Evolutionary conservation across 2,797 vertebrate genomes (phyloP).

Genomic region (Pristis pectinata): DNA sequence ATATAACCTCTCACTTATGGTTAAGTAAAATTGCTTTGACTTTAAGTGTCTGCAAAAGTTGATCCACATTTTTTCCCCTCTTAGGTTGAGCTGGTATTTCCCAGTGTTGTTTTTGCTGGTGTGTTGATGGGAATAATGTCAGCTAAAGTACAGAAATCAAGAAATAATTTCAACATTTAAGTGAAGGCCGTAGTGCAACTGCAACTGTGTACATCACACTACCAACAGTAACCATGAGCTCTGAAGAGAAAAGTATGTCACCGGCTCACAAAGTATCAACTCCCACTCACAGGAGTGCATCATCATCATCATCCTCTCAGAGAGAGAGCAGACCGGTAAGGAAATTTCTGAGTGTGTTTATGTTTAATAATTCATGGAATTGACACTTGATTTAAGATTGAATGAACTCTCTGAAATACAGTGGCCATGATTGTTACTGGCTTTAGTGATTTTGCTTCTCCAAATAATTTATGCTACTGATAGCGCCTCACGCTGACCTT

Average conservation of each 20-base stretch:
- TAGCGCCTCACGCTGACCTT: neutral
- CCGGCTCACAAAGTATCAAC: constrained; percentile 78
- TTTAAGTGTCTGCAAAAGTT: neutral
- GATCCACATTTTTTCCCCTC: neutral
- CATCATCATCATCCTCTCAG: constrained; percentile 84
- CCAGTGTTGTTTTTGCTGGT: neutral
- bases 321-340: constrained; percentile 92
- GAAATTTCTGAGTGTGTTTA: neutral
- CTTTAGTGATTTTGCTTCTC: neutral
- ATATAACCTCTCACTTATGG: neutral
- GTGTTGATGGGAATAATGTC: constrained; percentile 27
- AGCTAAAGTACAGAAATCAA: neutral
- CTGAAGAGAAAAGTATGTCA: constrained; percentile 78
- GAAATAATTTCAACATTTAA: constrained; percentile 1
- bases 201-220: neutral
- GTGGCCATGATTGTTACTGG: neutral
- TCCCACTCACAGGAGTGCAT: constrained; percentile 91
- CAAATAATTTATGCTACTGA: neutral
- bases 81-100: neutral
- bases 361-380: neutral
- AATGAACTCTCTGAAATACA: neutral
- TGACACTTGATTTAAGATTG: neutral
- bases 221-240: constrained; percentile 73
- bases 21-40: too few relatives aligned
- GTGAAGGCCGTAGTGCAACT: neutral